Conservation (phyloP, 2,797 vertebrate species). For the Xiphophorus birchmanni region DNA sequence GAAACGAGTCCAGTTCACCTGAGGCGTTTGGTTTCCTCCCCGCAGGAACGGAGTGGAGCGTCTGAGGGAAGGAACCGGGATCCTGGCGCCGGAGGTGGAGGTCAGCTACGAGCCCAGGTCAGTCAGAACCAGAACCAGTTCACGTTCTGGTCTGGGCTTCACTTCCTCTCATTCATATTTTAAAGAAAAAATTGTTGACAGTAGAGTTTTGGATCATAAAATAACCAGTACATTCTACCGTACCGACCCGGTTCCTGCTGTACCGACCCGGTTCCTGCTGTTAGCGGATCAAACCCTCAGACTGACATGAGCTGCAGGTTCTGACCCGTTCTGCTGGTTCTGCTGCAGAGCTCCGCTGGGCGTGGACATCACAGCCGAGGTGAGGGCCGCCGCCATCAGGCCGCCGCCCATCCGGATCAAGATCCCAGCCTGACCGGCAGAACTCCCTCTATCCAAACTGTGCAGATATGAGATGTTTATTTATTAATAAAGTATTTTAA, state of each 20-base stretch:
- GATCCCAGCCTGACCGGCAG: slow-evolving; percentile 49
- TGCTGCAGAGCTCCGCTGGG: slow-evolving; percentile 88
- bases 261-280: not conserved
- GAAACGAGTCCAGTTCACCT: not conserved
- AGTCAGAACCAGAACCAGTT: slow-evolving; percentile 34
- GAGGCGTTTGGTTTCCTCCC: not conserved
- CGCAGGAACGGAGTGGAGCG: slow-evolving; percentile 94
- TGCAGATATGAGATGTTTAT: slow-evolving; percentile 20
- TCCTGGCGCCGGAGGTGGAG: slow-evolving; percentile 79
- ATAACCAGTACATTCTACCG: not conserved
- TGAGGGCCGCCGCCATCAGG: slow-evolving; percentile 86
- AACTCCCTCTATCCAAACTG: slow-evolving; percentile 3
- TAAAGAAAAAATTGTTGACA: not conserved
- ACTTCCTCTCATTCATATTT: not conserved
- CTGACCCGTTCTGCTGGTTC: not conserved
- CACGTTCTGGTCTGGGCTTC: not conserved
- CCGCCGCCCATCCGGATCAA: slow-evolving; percentile 81
- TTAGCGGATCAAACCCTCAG: no score
- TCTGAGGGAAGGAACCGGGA: slow-evolving; percentile 84
- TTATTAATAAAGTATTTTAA: slow-evolving; percentile 37
- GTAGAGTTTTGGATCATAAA: not conserved
- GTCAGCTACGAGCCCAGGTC: slow-evolving; percentile 91
- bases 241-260: not conserved
- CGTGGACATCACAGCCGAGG: slow-evolving; percentile 86
- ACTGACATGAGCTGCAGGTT: not conserved